These are phyloP conservation scores for Monopis laevigella DNA, from an alignment of 2,888 invertebrate species.

Conservation along the genomic window DNA sequence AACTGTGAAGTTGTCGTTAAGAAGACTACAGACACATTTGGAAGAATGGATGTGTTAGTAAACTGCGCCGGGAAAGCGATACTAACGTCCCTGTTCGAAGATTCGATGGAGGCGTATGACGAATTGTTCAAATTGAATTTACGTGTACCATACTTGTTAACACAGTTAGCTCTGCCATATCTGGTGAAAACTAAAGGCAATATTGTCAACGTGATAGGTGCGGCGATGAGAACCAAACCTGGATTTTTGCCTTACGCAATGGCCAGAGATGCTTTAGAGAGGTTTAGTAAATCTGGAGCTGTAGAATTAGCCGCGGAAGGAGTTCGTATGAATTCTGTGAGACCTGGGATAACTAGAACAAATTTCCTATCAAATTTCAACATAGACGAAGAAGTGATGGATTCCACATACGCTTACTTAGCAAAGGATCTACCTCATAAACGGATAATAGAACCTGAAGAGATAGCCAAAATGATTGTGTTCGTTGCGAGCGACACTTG, in stretches of 20 bases:
- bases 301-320: conserved; percentile 37
- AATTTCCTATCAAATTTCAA: conserved; percentile 38
- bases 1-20: conserved; percentile 35
- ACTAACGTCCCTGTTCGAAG: conserved; percentile 36
- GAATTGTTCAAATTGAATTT: conserved; percentile 36
- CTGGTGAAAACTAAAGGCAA: conserved; percentile 36
- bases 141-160: conserved; percentile 37
- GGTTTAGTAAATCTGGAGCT: conserved; percentile 36
- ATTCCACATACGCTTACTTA: conserved; percentile 28
- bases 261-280: conserved; percentile 31
- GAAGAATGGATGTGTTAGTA: conserved; percentile 33
- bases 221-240: conserved; percentile 28
- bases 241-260: conserved; percentile 32
- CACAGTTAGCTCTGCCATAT: conserved; percentile 34
- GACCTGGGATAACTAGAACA: conserved; percentile 39
- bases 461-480: conserved; percentile 37
- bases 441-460: conserved; percentile 36
- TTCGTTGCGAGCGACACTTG: conserved; percentile 35
- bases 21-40: conserved; percentile 33
- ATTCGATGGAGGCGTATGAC: conserved; percentile 34
- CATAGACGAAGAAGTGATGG: conserved; percentile 22
- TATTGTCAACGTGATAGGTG: conserved; percentile 36
- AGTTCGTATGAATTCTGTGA: conserved; percentile 41
- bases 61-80: conserved; percentile 38
- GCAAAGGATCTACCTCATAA: conserved; percentile 28